phyloP scores from a whole-genome alignment of 2,113 vertebrate genomes.

The Pholis gunnellus region DNA sequence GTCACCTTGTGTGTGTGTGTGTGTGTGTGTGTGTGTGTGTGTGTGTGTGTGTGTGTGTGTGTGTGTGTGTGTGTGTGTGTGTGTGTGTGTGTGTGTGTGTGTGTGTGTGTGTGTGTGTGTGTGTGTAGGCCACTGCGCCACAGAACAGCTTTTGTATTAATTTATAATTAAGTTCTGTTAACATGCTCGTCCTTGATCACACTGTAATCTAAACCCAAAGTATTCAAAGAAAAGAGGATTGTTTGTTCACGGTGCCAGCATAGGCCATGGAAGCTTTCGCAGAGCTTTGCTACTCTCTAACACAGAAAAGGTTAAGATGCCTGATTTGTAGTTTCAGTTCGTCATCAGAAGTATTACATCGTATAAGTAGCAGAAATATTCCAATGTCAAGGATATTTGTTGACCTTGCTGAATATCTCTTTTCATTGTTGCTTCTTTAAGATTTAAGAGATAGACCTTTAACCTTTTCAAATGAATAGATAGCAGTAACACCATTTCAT shows the following conservation, averaged over 20 bases:
- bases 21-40: neutral
- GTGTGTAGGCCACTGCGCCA: neutral
- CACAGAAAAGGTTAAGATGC: neutral
- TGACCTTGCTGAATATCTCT: neutral
- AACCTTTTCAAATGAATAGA: neutral
- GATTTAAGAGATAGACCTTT: neutral
- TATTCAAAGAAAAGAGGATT: neutral
- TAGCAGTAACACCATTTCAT: neutral
- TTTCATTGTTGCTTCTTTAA: neutral
- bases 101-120: slow-evolving; percentile 32
- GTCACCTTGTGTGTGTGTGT: slow-evolving; percentile 48
- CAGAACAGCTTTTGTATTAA: slow-evolving; percentile 38
- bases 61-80: slow-evolving; percentile 34
- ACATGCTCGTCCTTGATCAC: slow-evolving; percentile 16
- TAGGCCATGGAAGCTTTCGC: neutral
- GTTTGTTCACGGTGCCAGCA: slow-evolving; percentile 5
- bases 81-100: neutral
- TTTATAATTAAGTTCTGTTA: slow-evolving; percentile 30
- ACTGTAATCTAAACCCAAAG: neutral
- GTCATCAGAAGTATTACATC: neutral
- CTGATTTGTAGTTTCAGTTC: neutral
- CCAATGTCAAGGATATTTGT: neutral
- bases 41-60: slow-evolving; percentile 32
- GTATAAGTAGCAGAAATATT: neutral
- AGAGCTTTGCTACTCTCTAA: neutral